These are phyloP conservation scores for Caenorhabditis remanei DNA, from an alignment of 1,140 invertebrate species.

Conservation along the genomic window DNA sequence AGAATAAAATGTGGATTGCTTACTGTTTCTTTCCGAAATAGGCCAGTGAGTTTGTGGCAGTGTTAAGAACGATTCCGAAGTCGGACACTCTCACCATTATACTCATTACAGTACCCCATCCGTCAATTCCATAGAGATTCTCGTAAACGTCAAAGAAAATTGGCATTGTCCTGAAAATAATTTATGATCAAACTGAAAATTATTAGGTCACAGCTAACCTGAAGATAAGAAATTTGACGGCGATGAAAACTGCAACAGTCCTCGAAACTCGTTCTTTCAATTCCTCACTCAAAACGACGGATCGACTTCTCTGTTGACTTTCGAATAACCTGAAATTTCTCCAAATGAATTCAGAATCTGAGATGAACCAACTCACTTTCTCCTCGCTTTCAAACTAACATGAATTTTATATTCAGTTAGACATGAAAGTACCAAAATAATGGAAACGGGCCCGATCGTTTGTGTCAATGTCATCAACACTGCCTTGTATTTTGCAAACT, in stretches of 20 bases:
- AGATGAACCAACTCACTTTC: conserved; percentile 59
- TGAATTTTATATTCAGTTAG: conserved; percentile 65
- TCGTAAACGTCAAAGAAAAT: conserved; percentile 68
- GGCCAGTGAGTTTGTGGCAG: conserved; percentile 67
- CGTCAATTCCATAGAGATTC: conserved; percentile 65
- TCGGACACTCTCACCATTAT: conserved; percentile 65
- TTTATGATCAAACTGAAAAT: not conserved
- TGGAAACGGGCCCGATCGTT: conserved; percentile 63
- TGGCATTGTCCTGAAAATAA: conserved; percentile 67
- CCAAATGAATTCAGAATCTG: not conserved
- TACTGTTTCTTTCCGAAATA: conserved; percentile 68
- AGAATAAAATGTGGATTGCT: not conserved
- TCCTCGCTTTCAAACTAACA: conserved; percentile 60
- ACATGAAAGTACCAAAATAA: conserved; percentile 61
- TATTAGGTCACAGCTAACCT: conserved; percentile 28
- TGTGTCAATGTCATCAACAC: conserved; percentile 65
- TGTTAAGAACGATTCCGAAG: conserved; percentile 66
- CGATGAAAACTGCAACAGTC: conserved; percentile 67
- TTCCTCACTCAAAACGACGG: conserved; percentile 61
- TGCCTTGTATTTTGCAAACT: conserved; percentile 64
- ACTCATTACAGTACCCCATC: conserved; percentile 60
- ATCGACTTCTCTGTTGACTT: conserved; percentile 64
- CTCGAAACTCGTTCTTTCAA: conserved; percentile 64
- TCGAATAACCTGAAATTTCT: conserved; percentile 64
- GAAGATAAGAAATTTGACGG: conserved; percentile 67